A percentile compares a stretch with the other conserved stretches of the same genome.
Conservation (phyloP, 2,888 invertebrate species). For the Meta bourneti region DNA sequence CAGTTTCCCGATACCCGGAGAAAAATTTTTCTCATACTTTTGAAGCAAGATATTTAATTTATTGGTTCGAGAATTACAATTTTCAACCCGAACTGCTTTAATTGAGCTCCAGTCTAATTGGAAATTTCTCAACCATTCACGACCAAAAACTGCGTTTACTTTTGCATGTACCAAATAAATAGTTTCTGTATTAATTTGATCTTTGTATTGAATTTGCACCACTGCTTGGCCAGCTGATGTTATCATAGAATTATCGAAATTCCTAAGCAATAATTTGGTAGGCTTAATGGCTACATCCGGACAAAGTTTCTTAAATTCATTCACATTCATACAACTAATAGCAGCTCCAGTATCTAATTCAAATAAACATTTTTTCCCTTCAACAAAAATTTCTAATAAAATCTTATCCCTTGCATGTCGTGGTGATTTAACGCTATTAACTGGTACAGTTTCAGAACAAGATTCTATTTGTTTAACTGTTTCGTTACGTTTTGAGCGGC, state of each 20-base stretch:
- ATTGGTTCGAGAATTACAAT: constrained; percentile 36
- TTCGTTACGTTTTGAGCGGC: constrained; percentile 62
- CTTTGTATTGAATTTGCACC: constrained; percentile 11
- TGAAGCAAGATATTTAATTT: constrained; percentile 33
- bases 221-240: constrained; percentile 29
- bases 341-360: constrained; percentile 65
- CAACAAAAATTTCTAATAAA: constrained; percentile 63
- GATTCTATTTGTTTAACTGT: constrained; percentile 63
- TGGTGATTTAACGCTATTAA: constrained; percentile 63
- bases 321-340: constrained; percentile 60
- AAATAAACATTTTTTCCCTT: constrained; percentile 57
- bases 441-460: constrained; percentile 62
- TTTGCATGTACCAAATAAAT: constrained; percentile 63
- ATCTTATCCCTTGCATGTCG: constrained; percentile 65
- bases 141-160: constrained; percentile 62
- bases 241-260: constrained; percentile 38
- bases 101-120: constrained; percentile 35
- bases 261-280: constrained; percentile 39
- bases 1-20: constrained; percentile 54
- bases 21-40: constrained; percentile 55
- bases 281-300: constrained; percentile 33
- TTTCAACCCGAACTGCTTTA: constrained; percentile 36
- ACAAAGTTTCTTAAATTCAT: constrained; percentile 51
- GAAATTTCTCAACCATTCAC: constrained; percentile 46
- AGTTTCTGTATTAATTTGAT: neutral